Evolutionary conservation across 2,797 vertebrate genomes (phyloP).

Genomic region (Serranus cabrilla): DNA sequence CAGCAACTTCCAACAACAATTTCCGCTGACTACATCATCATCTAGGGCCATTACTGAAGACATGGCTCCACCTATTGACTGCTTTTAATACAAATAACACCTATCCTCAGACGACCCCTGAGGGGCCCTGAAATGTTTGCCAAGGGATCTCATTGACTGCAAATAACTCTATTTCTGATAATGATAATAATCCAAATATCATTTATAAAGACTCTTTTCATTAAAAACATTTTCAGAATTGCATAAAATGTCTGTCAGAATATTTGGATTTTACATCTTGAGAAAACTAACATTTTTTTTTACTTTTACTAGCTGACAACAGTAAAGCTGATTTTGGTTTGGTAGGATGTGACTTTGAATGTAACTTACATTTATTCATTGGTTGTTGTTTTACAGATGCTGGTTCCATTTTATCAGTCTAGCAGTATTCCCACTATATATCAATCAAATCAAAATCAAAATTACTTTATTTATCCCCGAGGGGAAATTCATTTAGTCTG

Average conservation of each 20-base stretch:
- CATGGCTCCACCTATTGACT: neutral
- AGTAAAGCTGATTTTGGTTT: too few relatives aligned
- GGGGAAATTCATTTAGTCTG: too few relatives aligned
- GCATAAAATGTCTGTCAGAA: slow-evolving; percentile 25
- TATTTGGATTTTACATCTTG: neutral
- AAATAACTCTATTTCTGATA: slow-evolving; percentile 25
- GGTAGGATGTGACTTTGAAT: too few relatives aligned
- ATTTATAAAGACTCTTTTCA: slow-evolving; percentile 53
- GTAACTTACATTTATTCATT: too few relatives aligned
- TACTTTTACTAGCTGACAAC: too few relatives aligned
- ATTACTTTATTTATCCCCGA: too few relatives aligned
- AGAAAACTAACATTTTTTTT: neutral
- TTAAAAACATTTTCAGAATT: slow-evolving; percentile 54
- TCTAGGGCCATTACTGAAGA: slow-evolving; percentile 32
- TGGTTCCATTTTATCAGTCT: too few relatives aligned
- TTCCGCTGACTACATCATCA: neutral
- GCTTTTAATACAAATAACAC: slow-evolving; percentile 5
- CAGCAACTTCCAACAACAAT: slow-evolving; percentile 18
- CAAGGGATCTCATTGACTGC: neutral
- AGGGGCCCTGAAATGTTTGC: neutral
- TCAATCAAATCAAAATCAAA: too few relatives aligned
- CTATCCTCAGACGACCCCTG: neutral
- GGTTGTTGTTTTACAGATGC: too few relatives aligned
- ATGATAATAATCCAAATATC: slow-evolving; percentile 17
- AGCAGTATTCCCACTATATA: too few relatives aligned